phyloP scores from a whole-genome alignment of 2,797 vertebrate species.

The Anisognathus igniventris region DNA sequence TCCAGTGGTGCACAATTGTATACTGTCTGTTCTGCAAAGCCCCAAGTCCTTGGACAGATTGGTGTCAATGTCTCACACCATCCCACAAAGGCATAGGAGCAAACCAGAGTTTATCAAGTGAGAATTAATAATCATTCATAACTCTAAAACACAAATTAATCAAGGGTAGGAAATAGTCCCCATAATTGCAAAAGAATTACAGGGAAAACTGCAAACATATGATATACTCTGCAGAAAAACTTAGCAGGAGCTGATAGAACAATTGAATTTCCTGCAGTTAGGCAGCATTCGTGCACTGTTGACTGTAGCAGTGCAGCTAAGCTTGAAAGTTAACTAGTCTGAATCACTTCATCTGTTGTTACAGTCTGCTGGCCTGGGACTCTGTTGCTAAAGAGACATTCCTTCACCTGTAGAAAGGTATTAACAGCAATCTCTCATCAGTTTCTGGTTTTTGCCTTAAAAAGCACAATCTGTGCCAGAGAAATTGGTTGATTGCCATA shows the following conservation, averaged over 20 bases:
- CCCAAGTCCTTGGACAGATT: background rate
- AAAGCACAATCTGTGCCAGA: background rate
- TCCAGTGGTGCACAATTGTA: background rate
- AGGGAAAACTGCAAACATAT: background rate
- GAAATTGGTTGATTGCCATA: background rate
- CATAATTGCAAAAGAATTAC: background rate
- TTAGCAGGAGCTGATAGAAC: background rate
- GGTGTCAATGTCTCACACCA: background rate
- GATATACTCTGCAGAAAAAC: background rate
- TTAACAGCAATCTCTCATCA: background rate
- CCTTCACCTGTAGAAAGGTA: background rate
- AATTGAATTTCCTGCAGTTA: background rate
- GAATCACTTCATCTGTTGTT: background rate
- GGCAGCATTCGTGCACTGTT: background rate
- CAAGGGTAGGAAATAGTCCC: background rate
- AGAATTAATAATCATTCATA: background rate
- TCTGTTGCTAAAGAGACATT: background rate
- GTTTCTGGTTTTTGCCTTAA: background rate
- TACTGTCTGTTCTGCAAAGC: background rate
- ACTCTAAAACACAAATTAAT: background rate
- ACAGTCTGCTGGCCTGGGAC: background rate
- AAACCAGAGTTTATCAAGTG: background rate
- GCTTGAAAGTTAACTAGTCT: background rate
- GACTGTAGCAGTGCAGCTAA: background rate
- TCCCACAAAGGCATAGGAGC: background rate